These are phyloP conservation scores for Orthosia gothica DNA, from an alignment of 2,888 invertebrate species.

Conservation along the genomic window DNA sequence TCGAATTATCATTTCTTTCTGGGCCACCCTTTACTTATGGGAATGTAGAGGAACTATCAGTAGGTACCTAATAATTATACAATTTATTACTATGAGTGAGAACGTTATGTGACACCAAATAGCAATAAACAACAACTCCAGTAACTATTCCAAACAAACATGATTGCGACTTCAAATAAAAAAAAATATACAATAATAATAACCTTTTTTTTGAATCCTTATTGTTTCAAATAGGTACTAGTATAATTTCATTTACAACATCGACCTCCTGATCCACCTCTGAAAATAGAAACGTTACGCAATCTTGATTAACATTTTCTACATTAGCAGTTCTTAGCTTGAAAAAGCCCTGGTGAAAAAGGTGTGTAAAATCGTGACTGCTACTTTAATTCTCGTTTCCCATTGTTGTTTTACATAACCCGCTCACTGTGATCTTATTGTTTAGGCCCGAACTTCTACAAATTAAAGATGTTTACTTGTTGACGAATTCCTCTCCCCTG, in stretches of 20 bases:
- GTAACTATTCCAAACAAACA: constrained; percentile 38
- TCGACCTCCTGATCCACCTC: neutral
- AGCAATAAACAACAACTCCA: neutral
- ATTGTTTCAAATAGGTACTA: constrained; percentile 20
- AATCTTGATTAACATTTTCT: neutral
- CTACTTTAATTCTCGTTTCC: neutral
- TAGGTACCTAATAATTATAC: constrained; percentile 9
- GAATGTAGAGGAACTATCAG: constrained; percentile 12
- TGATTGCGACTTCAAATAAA: constrained; percentile 29
- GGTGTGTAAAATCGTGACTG: too few species aligned
- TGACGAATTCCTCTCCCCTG: constrained; percentile 98
- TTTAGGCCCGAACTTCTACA: constrained; percentile 42
- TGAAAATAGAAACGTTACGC: neutral
- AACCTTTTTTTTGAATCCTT: constrained; percentile 28
- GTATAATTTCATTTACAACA: neutral
- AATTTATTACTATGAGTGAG: constrained; percentile 24
- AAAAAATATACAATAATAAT: constrained; percentile 28
- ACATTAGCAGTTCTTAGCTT: neutral
- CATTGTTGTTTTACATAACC: constrained; percentile 25
- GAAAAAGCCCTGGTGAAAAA: too few species aligned
- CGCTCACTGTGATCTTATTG: constrained; percentile 27
- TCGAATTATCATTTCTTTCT: too few species aligned
- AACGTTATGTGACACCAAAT: constrained; percentile 32
- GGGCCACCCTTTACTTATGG: constrained; percentile 2
- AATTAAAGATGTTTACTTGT: constrained; percentile 83